phyloP scores from a whole-genome alignment of 2,113 vertebrate species.

The Forbesichthys agassizii region DNA sequence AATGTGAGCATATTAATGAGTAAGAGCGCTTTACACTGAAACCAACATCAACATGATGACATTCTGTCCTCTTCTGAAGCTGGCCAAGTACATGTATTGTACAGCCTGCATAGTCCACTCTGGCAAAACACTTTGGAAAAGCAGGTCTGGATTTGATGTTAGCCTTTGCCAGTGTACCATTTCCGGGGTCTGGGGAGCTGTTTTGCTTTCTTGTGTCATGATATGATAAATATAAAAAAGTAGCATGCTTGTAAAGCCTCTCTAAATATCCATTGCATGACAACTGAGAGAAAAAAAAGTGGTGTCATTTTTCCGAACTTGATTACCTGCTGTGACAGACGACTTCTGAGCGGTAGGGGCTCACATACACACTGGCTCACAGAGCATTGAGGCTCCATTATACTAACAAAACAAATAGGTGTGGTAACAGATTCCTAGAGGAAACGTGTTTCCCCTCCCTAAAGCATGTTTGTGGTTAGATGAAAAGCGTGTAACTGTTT shows the following conservation, averaged over 20 bases:
- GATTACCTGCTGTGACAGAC: conserved; percentile 4
- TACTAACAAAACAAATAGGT: conserved; percentile 43
- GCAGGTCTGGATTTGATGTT: conserved; percentile 73
- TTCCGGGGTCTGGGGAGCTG: conserved; percentile 70
- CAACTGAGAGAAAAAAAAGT: conserved; percentile 21
- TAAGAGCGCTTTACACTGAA: too few species aligned
- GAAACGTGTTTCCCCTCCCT: conserved; percentile 27
- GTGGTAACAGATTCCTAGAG: conserved; percentile 20
- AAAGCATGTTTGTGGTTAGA: neutral
- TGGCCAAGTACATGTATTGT: conserved; percentile 22
- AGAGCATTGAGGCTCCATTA: conserved; percentile 23
- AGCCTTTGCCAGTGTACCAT: conserved; percentile 61
- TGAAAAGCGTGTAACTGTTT: neutral
- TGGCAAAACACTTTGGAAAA: conserved; percentile 67
- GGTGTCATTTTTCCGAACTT: conserved; percentile 14
- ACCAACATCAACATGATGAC: conserved; percentile 2
- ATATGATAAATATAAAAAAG: conserved; percentile 57
- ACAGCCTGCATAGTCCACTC: conserved; percentile 46
- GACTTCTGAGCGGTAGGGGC: conserved; percentile 26
- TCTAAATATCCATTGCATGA: conserved; percentile 33
- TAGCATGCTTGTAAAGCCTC: conserved; percentile 36
- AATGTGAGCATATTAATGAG: too few species aligned
- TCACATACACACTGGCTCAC: conserved; percentile 27
- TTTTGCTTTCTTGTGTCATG: conserved; percentile 59
- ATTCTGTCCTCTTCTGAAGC: conserved; percentile 44